Evolutionary conservation across 2,888 invertebrate species (phyloP), one percentile per base, ranked within the genome.

Genomic region (Lissonota sp.): DNA sequence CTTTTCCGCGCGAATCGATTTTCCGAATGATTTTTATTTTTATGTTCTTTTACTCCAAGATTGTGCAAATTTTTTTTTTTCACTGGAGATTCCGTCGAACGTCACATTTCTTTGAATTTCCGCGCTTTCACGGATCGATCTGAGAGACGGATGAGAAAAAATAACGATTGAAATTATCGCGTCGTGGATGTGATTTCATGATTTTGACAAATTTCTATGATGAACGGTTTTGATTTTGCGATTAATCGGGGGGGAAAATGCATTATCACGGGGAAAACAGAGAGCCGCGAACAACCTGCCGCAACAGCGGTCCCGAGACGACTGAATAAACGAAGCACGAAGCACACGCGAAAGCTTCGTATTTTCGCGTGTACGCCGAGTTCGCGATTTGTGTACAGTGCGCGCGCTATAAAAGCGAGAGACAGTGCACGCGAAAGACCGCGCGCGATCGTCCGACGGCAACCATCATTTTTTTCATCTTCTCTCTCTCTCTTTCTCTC

Each of bases 231-330:
- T 3, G 26, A 26, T 26, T 26, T 26, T 26, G 26, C 26, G 3
- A 26, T 26, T 26, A 26, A 2, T 3, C 26, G 26, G 26, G 72
- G 14, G 51, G 64, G 42, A 40, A 10, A 26, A 10, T 49, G 60
- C 76, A 72, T 76, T 64, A 64, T 77, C 46, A 39, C 6, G 10
- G 39, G 14, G 42, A 49, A n/a, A 42, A 39, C 7, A 62, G 44
- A 16, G 6, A 14, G 53, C 37, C 46, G 66, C 62, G 42, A 55
- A 58, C 63, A 73, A 77, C 77, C 73, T 73, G 77, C 80, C 73
- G 73, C 73, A 14, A 64, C 64, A 49, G 60, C 80, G 73, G 80
- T 81, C 80, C 73, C 80, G 80, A 81, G 80, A 74, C 77, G 73
- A 81, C 80, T 81, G 80, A 58, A 51, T 49, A 63, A 44, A 64